Base-by-base conservation (phyloP, 92 coral and sea anemone species). In the Chrysogorgia sp. region DNA sequence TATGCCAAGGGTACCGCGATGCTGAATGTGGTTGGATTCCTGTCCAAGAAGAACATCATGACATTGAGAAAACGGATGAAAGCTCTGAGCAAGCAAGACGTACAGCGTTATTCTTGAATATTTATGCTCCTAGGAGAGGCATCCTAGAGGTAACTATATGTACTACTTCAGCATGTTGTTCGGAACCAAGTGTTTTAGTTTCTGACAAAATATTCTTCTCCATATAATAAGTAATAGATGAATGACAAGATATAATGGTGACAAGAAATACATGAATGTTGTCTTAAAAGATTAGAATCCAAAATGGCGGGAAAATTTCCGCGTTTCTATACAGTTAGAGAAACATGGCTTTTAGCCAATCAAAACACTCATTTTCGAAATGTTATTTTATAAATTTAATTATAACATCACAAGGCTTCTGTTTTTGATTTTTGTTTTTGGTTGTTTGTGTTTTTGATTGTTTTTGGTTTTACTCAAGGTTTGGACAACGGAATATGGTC, bases 21-120 rank as follows among this genome's bases (percentile, higher is more conserved):
- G 99, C 99, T 14, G 97, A 96, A 71, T 96, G 99, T 76, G 99
- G 96, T 25, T 96, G 99, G 99, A 88, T 96, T 50, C 88, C 92
- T 67, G 96, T 96, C 21, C 90, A 84, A 69, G 98, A 93, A 40
- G 98, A 93, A 37, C 80, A 79, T 34, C 86, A 85, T 26, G 89
- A 88, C 17, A 82, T 75, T 7, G 71, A 58, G 45, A 88, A 81
- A 50, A 71, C 52, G 8, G 64, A 67, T 2, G 13, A 60, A 23
- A 52, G 72, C 33, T 15, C 77, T 7, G 75, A 75, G 6, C 84
- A 70, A 19, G 17, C 84, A 59, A 80, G 84, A 50, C 83, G 99
- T 34, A 92, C 97, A 26, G 99, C 97, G 14, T 58, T 96, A 67
- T 96, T 96, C 47, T 92, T 96, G n/a, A 96, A 92, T 22, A 96